phyloP scores from a whole-genome alignment of 2,113 vertebrate species.

The Caloenas nicobarica region DNA sequence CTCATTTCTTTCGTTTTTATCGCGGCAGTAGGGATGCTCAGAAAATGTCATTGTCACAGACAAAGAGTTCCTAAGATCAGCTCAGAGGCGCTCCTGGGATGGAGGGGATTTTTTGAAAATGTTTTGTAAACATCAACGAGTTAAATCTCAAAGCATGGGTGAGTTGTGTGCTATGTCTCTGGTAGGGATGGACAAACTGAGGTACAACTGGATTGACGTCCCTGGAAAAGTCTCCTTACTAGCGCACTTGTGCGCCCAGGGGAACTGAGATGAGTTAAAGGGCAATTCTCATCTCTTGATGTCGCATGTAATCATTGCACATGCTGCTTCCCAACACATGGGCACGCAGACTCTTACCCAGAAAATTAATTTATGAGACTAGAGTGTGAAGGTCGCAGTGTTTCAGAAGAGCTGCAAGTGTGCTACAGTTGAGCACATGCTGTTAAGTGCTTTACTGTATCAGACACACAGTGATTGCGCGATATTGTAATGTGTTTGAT shows the following conservation, averaged over 20 bases:
- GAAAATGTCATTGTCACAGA: neutral
- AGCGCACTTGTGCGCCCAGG: neutral
- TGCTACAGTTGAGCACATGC: neutral
- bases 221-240: neutral
- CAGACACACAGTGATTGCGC: neutral
- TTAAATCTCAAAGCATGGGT: neutral
- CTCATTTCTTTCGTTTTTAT: neutral
- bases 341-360: neutral
- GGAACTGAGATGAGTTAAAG: neutral
- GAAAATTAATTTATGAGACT: neutral
- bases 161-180: neutral
- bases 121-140: neutral
- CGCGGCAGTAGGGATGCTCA: neutral
- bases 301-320: neutral
- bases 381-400: rapidly evolving
- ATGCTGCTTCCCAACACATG: neutral
- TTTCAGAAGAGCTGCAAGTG: neutral
- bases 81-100: neutral
- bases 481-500: neutral
- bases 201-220: neutral
- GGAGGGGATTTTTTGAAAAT: neutral
- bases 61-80: neutral
- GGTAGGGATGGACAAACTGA: neutral
- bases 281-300: neutral
- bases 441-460: neutral